Conservation (phyloP, 1,140 invertebrate genomes). For the Drosophila mojavensis region DNA sequence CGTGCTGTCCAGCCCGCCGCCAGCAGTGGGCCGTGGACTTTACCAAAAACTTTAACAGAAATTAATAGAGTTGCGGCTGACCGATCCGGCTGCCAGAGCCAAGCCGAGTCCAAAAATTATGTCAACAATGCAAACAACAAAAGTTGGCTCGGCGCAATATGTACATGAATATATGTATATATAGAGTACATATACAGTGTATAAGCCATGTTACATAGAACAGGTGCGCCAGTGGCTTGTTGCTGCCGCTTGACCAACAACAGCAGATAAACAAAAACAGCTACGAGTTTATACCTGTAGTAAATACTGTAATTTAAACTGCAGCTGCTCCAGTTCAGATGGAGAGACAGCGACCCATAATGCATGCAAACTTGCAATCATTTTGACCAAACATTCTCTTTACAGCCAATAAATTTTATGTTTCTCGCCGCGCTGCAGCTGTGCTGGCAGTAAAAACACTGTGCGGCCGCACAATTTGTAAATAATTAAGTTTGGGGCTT, state of each 20-base stretch:
- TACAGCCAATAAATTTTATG: conserved; percentile 77
- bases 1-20: neutral
- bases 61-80: conserved; percentile 53
- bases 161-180: conserved; percentile 47
- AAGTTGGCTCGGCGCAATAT: conserved; percentile 42
- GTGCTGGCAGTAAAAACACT: conserved; percentile 58
- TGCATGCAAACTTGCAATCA: conserved; percentile 80
- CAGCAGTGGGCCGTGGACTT: conserved; percentile 13
- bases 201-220: conserved; percentile 10
- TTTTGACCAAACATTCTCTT: conserved; percentile 70
- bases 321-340: conserved; percentile 44
- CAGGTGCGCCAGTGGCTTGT: conserved; percentile 45
- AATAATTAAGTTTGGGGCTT: conserved; percentile 44
- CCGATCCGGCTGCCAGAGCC: conserved; percentile 11
- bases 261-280: conserved; percentile 16
- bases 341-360: conserved; percentile 46
- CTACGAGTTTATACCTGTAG: conserved; percentile 1
- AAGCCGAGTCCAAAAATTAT: conserved; percentile 18
- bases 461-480: conserved; percentile 45
- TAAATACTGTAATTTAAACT: conserved; percentile 41
- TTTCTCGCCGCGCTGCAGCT: conserved; percentile 39
- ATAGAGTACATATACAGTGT: conserved; percentile 14
- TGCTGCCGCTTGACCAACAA: conserved; percentile 16
- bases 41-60: conserved; percentile 34
- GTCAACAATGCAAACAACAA: conserved; percentile 27